Base-by-base conservation (phyloP, 2,888 invertebrate species). In the Serrognathus titanus region DNA sequence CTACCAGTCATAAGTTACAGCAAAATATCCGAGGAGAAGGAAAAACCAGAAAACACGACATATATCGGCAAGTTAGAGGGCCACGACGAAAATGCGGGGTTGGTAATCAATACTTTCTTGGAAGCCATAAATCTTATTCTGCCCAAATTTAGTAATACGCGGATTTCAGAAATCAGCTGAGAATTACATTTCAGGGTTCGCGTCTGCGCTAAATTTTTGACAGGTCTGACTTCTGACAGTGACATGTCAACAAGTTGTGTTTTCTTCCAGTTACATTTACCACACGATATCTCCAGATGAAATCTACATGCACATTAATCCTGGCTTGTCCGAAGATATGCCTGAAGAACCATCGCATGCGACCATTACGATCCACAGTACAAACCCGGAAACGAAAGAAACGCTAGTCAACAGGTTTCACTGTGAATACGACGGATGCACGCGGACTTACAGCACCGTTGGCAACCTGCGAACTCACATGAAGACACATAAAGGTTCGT, bases 401-500 rank as follows among this genome's bases (percentile, higher is more conserved):
- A 81, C 80, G 49, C 82, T 82, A 69, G 79, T 83, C 40, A 66
- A 86, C 66, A 82, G 93, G 67, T 94, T 91, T 76, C 85, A 83
- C 70, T 97, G 96, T 79, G 91, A 94, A 78, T 94, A 89, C 78
- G 89, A 90, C 60, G 92, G 92, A 11, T 96, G 96, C 75, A 82
- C 84, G 61, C 82, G 94, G 67, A 92, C 92, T 53, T 96, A 96
- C 77, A 95, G 94, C 74, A 96, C 96, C 5, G 89, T 93, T 65
- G 96, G 96, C 51, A 97, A 97, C 79, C 82, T 97, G 64, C 85
- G 94, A 71, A 96, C 96, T 59, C 97, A 97, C 79, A 87, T 94
- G 84, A 97, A 96, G 82, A 94, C 94, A 55, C 96, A 97, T 73
- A 92, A 90, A 87, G 96, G 96, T 94, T 80, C 70, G 68, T 67